A percentile compares a stretch with the other conserved stretches of the same genome.
Evolutionary conservation across 2,888 invertebrate genomes (phyloP).

Genomic region (Drosophila hamatofila): DNA sequence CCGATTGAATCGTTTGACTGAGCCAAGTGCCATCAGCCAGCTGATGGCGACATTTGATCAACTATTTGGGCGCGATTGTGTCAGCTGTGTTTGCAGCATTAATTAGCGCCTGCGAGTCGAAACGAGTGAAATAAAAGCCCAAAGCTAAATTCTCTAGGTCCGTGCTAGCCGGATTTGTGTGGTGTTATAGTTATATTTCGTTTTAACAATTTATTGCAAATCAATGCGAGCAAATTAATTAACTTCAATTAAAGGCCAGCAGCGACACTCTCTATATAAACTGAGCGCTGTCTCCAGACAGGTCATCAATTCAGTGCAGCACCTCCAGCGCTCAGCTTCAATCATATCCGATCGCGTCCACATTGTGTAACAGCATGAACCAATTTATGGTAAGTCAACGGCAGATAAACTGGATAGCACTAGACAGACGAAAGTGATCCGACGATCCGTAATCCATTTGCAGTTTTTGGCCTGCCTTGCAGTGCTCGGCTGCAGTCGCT

Average conservation of each 20-base stretch:
- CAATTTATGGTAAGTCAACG: conserved; percentile 74
- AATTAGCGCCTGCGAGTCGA: conserved; percentile 72
- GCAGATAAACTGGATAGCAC: neutral
- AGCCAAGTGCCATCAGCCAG: conserved; percentile 36
- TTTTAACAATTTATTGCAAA: conserved; percentile 73
- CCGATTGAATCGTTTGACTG: neutral
- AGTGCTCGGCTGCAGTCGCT: conserved; percentile 48
- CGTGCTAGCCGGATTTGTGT: conserved; percentile 69
- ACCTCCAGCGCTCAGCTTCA: conserved; percentile 57
- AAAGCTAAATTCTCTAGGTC: conserved; percentile 22
- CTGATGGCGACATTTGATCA: conserved; percentile 34
- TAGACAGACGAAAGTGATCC: neutral
- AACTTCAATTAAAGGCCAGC: conserved; percentile 77
- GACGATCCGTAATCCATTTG: conserved; percentile 1
- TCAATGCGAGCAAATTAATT: conserved; percentile 76
- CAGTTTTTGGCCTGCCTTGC: conserved; percentile 75
- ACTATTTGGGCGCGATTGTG: conserved; percentile 40
- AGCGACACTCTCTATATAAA: conserved; percentile 58
- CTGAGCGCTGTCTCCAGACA: conserved; percentile 29
- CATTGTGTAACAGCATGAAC: conserved; percentile 64
- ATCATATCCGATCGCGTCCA: conserved; percentile 1
- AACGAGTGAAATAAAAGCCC: conserved; percentile 8
- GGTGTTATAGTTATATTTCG: conserved; percentile 58
- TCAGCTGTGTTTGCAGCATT: conserved; percentile 53
- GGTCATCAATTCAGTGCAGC: conserved; percentile 68